phyloP scores from a whole-genome alignment of 2,113 vertebrate species.

The Paradisaea rubra region DNA sequence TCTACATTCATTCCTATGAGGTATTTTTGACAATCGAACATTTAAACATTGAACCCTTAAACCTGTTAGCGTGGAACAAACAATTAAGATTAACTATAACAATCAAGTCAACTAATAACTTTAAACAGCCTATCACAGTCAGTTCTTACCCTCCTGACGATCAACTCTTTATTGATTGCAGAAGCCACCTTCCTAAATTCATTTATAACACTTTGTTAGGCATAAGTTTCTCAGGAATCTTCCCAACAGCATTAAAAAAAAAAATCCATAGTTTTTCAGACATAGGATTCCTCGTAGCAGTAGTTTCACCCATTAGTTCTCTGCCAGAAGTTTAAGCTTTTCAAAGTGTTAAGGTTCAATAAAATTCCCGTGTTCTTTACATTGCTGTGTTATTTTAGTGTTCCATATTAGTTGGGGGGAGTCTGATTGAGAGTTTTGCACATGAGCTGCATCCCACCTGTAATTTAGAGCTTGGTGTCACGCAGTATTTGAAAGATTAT shows the following conservation, averaged over 20 bases:
- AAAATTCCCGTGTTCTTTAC: background rate
- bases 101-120: no score
- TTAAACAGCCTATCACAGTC: no score
- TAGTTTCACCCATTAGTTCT: background rate
- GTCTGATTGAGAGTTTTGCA: background rate
- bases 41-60: no score
- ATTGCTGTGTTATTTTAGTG: background rate
- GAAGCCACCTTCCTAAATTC: no score
- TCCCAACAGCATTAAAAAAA: background rate
- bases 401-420: background rate
- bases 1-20: no score
- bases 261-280: background rate
- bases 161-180: no score
- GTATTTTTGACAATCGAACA: no score
- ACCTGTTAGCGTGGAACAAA: no score
- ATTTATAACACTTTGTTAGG: background rate
- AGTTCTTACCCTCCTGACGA: no score
- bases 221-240: background rate
- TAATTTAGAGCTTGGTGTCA: background rate
- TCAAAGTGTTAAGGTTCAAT: background rate
- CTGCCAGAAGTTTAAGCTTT: background rate
- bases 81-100: no score
- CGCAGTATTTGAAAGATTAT: background rate
- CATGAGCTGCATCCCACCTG: no score
- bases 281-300: background rate